A percentile compares a stretch with the other conserved stretches of the same genome.
phyloP scores from a whole-genome alignment of 2,888 invertebrate species.

The Acrocera orbiculus region DNA sequence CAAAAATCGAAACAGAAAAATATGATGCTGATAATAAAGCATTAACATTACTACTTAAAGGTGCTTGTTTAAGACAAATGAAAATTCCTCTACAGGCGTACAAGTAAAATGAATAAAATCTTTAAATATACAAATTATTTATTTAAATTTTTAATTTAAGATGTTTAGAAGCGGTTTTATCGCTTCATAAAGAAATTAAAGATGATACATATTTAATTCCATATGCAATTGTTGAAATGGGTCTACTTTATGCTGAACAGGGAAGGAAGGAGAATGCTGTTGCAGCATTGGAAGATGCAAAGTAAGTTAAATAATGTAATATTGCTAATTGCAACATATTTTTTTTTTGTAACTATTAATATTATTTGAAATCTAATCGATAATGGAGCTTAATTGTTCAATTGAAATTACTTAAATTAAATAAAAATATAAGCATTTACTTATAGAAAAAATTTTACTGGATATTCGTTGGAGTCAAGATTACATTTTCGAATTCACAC shows the following conservation, averaged over 20 bases:
- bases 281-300: conserved; percentile 60
- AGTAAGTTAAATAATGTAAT: conserved; percentile 43
- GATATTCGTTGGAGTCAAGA: conserved; percentile 73
- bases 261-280: conserved; percentile 50
- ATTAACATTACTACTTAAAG: conserved; percentile 59
- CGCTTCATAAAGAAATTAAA: conserved; percentile 51
- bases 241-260: conserved; percentile 54
- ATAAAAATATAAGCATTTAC: no score
- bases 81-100: conserved; percentile 60
- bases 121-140: not conserved
- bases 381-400: not conserved
- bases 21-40: conserved; percentile 55
- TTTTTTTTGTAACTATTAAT: not conserved
- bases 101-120: conserved; percentile 33
- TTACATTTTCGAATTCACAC: conserved; percentile 81
- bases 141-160: conserved; percentile 11
- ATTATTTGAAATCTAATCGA: not conserved
- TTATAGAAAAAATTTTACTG: conserved; percentile 70
- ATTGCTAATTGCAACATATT: no score
- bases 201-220: conserved; percentile 74
- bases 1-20: conserved; percentile 9
- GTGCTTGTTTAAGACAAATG: conserved; percentile 65
- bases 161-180: conserved; percentile 22
- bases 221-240: conserved; percentile 72
- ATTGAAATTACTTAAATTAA: no score